phyloP scores from a whole-genome alignment of 2,888 invertebrate genomes.

The Rhamnusium bicolor region DNA sequence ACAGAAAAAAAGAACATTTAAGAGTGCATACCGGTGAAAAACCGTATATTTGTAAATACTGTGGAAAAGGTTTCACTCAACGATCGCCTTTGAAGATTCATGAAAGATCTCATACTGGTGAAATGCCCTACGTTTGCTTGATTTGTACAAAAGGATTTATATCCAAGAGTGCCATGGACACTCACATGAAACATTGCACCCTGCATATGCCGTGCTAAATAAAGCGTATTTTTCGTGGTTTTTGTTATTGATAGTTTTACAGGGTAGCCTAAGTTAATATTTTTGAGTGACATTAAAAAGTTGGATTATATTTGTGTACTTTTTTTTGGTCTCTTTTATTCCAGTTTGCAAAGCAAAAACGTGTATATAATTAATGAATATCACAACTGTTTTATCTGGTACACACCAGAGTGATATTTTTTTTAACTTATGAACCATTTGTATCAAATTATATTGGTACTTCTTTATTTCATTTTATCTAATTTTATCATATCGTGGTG shows the following conservation, averaged over 20 bases:
- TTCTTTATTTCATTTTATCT: too few relatives aligned
- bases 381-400: background rate
- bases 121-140: constrained; percentile 74
- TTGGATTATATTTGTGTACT: background rate
- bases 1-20: constrained; percentile 66
- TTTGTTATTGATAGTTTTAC: background rate
- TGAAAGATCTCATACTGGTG: constrained; percentile 76
- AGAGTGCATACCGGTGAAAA: constrained; percentile 68
- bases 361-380: background rate
- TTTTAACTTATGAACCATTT: background rate
- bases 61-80: constrained; percentile 70
- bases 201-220: constrained; percentile 42
- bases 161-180: constrained; percentile 66
- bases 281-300: background rate
- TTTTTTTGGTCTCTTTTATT: background rate
- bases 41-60: constrained; percentile 64
- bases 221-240: background rate
- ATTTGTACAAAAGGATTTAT: constrained; percentile 66
- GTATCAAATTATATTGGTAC: background rate
- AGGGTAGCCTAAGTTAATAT: constrained; percentile 17
- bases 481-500: background rate
- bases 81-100: constrained; percentile 76
- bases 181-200: constrained; percentile 64
- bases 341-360: background rate
- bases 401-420: background rate